phyloP scores from a whole-genome alignment of 2,797 vertebrate species.

The Sebastes vulpes region DNA sequence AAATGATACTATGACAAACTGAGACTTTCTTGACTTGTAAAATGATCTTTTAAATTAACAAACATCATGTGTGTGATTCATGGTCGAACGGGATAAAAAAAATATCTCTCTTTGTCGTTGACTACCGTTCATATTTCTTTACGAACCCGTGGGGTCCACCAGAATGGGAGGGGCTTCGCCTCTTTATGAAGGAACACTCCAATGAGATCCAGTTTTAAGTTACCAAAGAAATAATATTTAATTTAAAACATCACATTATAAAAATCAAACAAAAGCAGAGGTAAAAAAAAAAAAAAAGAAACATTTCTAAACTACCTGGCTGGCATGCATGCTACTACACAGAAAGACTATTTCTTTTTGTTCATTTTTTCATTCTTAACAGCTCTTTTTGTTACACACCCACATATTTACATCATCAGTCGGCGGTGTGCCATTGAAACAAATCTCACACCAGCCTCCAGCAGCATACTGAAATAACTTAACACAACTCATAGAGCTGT shows the following conservation, averaged over 20 bases:
- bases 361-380: slow-evolving; percentile 32
- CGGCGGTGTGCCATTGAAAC: slow-evolving; percentile 18
- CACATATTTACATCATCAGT: slow-evolving; percentile 68
- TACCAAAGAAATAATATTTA: slow-evolving; percentile 44
- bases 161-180: too few relatives aligned
- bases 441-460: slow-evolving; percentile 55
- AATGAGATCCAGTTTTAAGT: slow-evolving; percentile 53
- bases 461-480: slow-evolving; percentile 65
- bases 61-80: too few relatives aligned
- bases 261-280: slow-evolving; percentile 51
- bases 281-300: slow-evolving; percentile 35
- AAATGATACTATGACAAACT: too few relatives aligned
- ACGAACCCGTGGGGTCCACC: too few relatives aligned
- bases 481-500: slow-evolving; percentile 81
- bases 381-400: slow-evolving; percentile 44
- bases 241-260: slow-evolving; percentile 55
- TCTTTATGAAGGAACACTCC: slow-evolving; percentile 10
- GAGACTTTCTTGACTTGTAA: fast-evolving
- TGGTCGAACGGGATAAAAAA: too few relatives aligned
- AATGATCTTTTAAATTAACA: too few relatives aligned
- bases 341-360: slow-evolving; percentile 59
- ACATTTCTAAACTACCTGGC: slow-evolving; percentile 55
- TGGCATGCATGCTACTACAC: slow-evolving; percentile 75
- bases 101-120: too few relatives aligned
- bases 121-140: too few relatives aligned